Percentiles rank a stretch among this genome's conserved stretches.
Conservation (phyloP, 1,140 invertebrate genomes). For the Branchinecta lindahli region DNA sequence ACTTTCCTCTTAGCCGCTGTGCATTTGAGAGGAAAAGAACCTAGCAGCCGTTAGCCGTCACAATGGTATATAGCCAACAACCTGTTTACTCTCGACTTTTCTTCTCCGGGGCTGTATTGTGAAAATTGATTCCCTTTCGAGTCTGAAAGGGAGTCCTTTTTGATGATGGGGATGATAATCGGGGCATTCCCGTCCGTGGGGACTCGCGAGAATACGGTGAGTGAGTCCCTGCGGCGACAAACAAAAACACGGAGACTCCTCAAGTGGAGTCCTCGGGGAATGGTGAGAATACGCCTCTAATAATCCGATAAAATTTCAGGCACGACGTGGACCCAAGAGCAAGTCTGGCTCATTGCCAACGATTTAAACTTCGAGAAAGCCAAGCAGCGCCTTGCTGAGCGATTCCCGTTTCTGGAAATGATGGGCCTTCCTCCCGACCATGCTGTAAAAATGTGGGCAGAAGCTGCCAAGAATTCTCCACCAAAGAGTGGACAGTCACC, state of each 20-base stretch:
- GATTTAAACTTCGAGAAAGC: constrained; percentile 48
- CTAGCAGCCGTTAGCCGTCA: neutral
- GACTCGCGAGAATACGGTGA: too few relatives aligned
- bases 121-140: neutral
- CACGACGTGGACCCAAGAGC: constrained; percentile 69
- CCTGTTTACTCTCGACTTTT: neutral
- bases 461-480: neutral
- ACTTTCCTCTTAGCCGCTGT: too few relatives aligned
- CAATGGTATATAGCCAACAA: neutral
- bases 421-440: neutral
- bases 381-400: constrained; percentile 37
- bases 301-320: constrained; percentile 33
- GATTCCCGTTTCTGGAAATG: constrained; percentile 54
- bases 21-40: too few relatives aligned
- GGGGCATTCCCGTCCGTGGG: too few relatives aligned
- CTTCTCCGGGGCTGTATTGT: neutral
- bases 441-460: neutral
- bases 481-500: too few relatives aligned
- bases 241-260: too few relatives aligned
- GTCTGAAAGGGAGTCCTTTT: too few relatives aligned
- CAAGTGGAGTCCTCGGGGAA: too few relatives aligned
- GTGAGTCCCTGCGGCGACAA: too few relatives aligned
- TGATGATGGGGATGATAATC: too few relatives aligned
- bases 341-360: constrained; percentile 58
- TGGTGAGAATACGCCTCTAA: neutral